Evolutionary conservation across 1,140 invertebrate species (phyloP).

Genomic region (Lepidurus arcticus): DNA sequence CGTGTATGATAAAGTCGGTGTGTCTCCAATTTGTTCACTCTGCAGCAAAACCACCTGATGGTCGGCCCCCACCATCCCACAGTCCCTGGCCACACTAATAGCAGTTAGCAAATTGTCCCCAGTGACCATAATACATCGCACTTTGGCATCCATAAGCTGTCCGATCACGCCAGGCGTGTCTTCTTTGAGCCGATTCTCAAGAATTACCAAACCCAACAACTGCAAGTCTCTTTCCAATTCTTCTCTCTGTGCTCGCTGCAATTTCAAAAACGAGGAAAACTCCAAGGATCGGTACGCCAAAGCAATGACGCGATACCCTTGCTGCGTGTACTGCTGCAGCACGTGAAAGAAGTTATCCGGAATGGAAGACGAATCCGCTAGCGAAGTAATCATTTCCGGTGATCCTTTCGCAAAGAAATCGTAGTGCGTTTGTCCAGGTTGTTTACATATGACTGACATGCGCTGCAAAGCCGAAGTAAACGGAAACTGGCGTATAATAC

Average conservation of each 20-base stretch:
- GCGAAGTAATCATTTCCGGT: constrained; percentile 73
- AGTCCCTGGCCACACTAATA: constrained; percentile 82
- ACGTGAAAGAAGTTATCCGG: constrained; percentile 61
- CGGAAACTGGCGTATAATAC: constrained; percentile 81
- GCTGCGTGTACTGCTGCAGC: constrained; percentile 72
- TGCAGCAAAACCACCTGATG: constrained; percentile 71
- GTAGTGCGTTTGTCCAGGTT: constrained; percentile 67
- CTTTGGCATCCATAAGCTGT: constrained; percentile 68
- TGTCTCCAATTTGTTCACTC: constrained; percentile 42
- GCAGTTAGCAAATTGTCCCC: constrained; percentile 92
- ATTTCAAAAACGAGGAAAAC: constrained; percentile 39
- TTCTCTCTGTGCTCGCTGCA: constrained; percentile 53
- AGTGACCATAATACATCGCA: constrained; percentile 88
- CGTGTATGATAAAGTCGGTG: constrained; percentile 47
- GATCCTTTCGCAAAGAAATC: constrained; percentile 84
- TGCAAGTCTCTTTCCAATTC: constrained; percentile 70
- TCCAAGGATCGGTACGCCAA: constrained; percentile 51
- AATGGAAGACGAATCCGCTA: constrained; percentile 49
- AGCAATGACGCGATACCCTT: constrained; percentile 83
- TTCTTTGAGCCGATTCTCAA: constrained; percentile 84
- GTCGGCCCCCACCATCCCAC: constrained; percentile 69
- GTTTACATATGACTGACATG: constrained; percentile 84
- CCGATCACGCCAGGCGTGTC: constrained; percentile 71
- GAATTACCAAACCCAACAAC: constrained; percentile 72
- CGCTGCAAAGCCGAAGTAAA: constrained; percentile 82